phyloP scores from a whole-genome alignment of 2,888 invertebrate genomes.

The Cancer borealis region DNA sequence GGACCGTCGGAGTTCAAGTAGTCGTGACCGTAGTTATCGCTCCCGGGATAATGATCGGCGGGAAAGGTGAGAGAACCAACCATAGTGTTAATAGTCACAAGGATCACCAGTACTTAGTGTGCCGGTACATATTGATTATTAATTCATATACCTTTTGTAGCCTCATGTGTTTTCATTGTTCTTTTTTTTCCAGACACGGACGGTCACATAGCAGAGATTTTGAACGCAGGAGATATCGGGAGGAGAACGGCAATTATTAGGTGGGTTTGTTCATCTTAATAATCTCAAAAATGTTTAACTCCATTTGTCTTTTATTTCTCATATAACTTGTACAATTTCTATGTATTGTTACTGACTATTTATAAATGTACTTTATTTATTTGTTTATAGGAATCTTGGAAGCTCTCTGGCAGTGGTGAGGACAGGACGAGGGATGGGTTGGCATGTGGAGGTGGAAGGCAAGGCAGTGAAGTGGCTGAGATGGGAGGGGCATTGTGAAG shows the following conservation, averaged over 20 bases:
- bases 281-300: too few species aligned
- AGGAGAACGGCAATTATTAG: slow-evolving; percentile 66
- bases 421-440: slow-evolving; percentile 35
- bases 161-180: neutral
- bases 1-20: slow-evolving; percentile 52
- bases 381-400: neutral
- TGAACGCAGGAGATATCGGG: slow-evolving; percentile 62
- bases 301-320: neutral
- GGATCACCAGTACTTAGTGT: neutral
- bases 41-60: slow-evolving; percentile 62
- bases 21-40: slow-evolving; percentile 61
- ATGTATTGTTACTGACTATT: too few species aligned
- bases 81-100: neutral
- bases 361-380: neutral
- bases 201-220: slow-evolving; percentile 57
- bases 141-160: neutral
- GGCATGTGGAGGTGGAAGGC: slow-evolving; percentile 13
- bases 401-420: slow-evolving; percentile 48
- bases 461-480: slow-evolving; percentile 45
- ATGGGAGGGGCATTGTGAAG: slow-evolving; percentile 60
- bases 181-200: slow-evolving; percentile 53
- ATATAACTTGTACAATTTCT: neutral
- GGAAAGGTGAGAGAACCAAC: slow-evolving; percentile 56
- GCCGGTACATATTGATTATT: neutral
- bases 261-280: slow-evolving; percentile 1